Conservation (phyloP, 2,113 vertebrate genomes). For the Psilopsiagon aurifrons region DNA sequence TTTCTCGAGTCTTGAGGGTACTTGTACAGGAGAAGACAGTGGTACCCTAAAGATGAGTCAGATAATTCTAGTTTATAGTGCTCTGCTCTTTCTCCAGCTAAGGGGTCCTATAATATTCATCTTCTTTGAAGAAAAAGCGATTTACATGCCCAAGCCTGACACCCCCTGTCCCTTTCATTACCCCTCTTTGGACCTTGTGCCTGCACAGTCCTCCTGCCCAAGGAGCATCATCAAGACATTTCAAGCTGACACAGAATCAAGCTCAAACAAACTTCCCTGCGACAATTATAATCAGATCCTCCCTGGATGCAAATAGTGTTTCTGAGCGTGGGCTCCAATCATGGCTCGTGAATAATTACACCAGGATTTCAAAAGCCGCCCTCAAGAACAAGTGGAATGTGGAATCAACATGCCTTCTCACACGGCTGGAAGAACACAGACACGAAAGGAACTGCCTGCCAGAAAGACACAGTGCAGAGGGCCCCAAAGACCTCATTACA, state of each 20-base stretch:
- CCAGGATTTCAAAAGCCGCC: constrained; percentile 5
- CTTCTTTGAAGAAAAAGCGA: not conserved
- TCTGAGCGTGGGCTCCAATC: constrained; percentile 6
- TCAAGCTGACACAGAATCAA: not conserved
- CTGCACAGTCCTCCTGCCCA: not conserved
- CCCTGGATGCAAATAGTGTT: not conserved
- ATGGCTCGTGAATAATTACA: not conserved
- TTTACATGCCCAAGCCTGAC: not conserved
- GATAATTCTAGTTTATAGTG: not conserved
- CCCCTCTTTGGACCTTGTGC: not conserved
- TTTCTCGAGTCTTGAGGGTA: not conserved
- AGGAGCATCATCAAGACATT: not conserved
- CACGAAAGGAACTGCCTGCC: not conserved
- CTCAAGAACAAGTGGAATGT: not conserved
- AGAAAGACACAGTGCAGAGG: not conserved
- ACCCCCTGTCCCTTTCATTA: not conserved
- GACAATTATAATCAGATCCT: constrained; percentile 31
- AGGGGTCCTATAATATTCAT: not conserved
- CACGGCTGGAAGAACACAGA: not conserved
- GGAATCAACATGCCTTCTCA: not conserved
- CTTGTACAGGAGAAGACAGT: not conserved
- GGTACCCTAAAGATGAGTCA: not conserved
- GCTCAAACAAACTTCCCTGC: constrained; percentile 12
- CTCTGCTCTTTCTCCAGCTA: not conserved
- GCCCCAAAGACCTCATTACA: not conserved